These are phyloP conservation scores for Eleginops maclovinus DNA, from an alignment of 2,113 vertebrate species.

Conservation along the genomic window DNA sequence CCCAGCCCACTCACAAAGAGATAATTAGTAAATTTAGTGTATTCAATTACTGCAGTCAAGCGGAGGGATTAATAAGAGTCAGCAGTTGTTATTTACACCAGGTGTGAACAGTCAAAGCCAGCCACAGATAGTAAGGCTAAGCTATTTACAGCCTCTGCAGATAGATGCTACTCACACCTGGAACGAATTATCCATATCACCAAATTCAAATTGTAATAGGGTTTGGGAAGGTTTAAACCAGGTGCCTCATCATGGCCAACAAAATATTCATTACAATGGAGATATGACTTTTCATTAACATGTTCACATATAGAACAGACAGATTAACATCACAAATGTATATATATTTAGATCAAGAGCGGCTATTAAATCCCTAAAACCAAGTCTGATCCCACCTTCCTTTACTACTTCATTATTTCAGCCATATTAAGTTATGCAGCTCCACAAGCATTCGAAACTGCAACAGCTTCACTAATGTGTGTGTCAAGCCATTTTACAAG, in stretches of 20 bases:
- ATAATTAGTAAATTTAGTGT: constrained; percentile 52
- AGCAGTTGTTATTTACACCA: constrained; percentile 52
- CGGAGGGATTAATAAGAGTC: constrained; percentile 47
- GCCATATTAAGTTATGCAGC: neutral
- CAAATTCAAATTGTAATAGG: neutral
- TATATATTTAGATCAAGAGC: neutral
- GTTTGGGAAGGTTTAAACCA: constrained; percentile 8
- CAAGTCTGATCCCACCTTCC: neutral
- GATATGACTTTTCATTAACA: neutral
- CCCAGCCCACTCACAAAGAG: constrained; percentile 2
- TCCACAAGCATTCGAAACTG: neutral
- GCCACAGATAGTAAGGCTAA: neutral
- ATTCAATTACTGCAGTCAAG: constrained; percentile 44
- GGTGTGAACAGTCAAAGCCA: constrained; percentile 31
- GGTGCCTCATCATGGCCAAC: neutral
- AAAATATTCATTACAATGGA: neutral
- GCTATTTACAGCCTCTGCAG: constrained; percentile 32
- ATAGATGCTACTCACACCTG: constrained; percentile 17
- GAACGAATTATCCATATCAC: constrained; percentile 10
- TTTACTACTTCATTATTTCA: neutral
- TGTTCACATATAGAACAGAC: neutral
- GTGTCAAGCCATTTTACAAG: neutral
- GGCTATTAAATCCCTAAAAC: neutral
- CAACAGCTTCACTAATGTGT: neutral
- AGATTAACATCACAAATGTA: neutral